Conservation (phyloP, 2,888 invertebrate genomes). For the Diarsia mendica region DNA sequence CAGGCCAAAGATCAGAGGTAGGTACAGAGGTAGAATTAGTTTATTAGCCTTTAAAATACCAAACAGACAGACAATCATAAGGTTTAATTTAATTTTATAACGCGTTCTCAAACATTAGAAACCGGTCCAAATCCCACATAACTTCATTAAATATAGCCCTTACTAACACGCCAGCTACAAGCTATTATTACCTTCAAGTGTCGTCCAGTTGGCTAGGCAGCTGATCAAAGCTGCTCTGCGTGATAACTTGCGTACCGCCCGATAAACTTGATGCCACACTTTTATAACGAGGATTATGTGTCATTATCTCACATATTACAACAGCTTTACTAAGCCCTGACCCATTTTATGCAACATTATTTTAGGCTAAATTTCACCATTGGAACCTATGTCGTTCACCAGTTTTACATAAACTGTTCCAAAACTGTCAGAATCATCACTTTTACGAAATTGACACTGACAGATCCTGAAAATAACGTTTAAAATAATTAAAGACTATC, state of each 20-base stretch:
- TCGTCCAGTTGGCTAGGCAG: slow-evolving; percentile 33
- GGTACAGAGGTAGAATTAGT: too few species aligned
- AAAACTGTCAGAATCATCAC: not conserved
- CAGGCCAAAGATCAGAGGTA: too few species aligned
- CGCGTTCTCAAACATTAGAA: not conserved
- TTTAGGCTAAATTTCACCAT: not conserved
- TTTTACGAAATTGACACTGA: not conserved
- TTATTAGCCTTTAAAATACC: too few species aligned
- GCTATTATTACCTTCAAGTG: slow-evolving; percentile 28
- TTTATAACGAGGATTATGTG: slow-evolving; percentile 4
- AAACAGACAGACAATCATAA: too few species aligned
- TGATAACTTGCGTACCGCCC: slow-evolving; percentile 52
- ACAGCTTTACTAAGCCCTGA: not conserved
- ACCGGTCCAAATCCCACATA: not conserved
- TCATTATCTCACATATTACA: not conserved
- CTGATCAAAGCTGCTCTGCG: slow-evolving; percentile 54
- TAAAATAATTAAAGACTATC: not conserved
- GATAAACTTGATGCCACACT: slow-evolving; percentile 33
- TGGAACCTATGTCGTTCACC: not conserved
- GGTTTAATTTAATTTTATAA: too few species aligned
- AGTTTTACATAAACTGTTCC: not conserved
- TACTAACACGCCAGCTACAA: not conserved
- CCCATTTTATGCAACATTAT: not conserved
- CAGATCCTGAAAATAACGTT: not conserved
- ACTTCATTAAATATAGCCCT: not conserved